Evolutionary conservation across 2,113 vertebrate species (phyloP).

Genomic region (Tenebrosternarchus preto): DNA sequence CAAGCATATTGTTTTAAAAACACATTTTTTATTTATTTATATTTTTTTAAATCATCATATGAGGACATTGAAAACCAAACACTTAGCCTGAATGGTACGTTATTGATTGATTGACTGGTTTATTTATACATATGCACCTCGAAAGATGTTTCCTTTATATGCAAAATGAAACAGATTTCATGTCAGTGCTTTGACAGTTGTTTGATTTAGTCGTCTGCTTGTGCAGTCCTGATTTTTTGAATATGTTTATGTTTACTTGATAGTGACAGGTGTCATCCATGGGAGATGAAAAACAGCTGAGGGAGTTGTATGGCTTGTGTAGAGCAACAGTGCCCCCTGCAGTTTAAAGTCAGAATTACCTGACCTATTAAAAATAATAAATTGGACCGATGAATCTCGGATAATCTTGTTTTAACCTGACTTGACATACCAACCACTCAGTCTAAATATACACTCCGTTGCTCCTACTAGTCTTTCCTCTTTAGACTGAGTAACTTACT

Average conservation of each 20-base stretch:
- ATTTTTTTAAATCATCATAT: too few species aligned
- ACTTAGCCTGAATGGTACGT: constrained; percentile 9
- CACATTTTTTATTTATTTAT: too few species aligned
- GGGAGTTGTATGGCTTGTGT: neutral
- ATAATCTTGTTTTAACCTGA: neutral
- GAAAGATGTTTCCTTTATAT: constrained; percentile 24
- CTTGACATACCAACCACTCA: neutral
- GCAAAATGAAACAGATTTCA: constrained; percentile 31
- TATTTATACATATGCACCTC: neutral
- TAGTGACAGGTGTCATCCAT: constrained; percentile 48
- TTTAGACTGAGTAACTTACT: neutral
- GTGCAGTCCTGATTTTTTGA: constrained; percentile 29
- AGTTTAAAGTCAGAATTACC: constrained; percentile 42
- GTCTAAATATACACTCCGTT: neutral
- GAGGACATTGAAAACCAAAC: constrained; percentile 19
- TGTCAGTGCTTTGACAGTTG: constrained; percentile 40
- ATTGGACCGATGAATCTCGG: neutral
- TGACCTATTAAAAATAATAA: neutral
- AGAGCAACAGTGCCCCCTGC: constrained; percentile 69
- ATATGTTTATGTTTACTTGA: constrained; percentile 45
- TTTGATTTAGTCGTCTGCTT: constrained; percentile 44
- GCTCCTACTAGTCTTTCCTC: neutral
- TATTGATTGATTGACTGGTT: neutral
- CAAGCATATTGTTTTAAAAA: constrained; percentile 16
- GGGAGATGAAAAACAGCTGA: neutral